Base-by-base conservation (phyloP, 2,113 vertebrate species). In the Phoxinus phoxinus region DNA sequence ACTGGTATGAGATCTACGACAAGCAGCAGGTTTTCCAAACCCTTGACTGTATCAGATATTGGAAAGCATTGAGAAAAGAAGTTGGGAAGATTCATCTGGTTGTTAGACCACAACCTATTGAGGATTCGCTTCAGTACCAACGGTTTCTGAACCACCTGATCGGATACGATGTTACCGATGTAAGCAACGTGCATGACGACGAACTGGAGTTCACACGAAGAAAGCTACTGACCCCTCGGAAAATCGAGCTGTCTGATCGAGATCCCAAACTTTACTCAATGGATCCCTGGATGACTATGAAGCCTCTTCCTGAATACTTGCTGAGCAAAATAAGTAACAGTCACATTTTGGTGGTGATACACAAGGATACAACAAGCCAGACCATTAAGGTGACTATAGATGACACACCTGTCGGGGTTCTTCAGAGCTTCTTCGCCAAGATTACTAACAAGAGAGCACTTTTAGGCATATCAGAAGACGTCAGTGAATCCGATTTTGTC, bases 1-100 rank as follows among this genome's bases (percentile, higher is more conserved):
- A 96, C 0, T 95, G 97, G 95, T 99, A 97, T 72, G 98, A 99
- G 94, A 99, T 99, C 90, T 99, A 99, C 4, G 98, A 99, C 90
- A 97, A 96, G 87, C 95, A 99, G 92, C 98, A 99, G 87, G 95
- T 99, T 30, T 96, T 99, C 89, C 98, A 99, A 93, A 99, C 98
- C 0, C 89, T 99, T 56, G 98, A 99, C 91, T 99, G 98, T 90
- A 96, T 99, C 85, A 91, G 94, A 23, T 97, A 99, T 93, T 99
- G 98, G 98, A 97, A 96, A 91, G 94, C 94, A 11, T 90, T 97
- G 72, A 97, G 96, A 88, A 95, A 96, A 73, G 97, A 97, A 7
- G 93, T 96, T 0, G 98, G 98, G 10, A 97, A 96, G 90, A 98
- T 99, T 88, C 95, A 97, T 84, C 89, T 99, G 89, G 94, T 95